These are phyloP conservation scores for Oasisia sp. DNA, from an alignment of 2,888 invertebrate genomes.

Conservation along the genomic window DNA sequence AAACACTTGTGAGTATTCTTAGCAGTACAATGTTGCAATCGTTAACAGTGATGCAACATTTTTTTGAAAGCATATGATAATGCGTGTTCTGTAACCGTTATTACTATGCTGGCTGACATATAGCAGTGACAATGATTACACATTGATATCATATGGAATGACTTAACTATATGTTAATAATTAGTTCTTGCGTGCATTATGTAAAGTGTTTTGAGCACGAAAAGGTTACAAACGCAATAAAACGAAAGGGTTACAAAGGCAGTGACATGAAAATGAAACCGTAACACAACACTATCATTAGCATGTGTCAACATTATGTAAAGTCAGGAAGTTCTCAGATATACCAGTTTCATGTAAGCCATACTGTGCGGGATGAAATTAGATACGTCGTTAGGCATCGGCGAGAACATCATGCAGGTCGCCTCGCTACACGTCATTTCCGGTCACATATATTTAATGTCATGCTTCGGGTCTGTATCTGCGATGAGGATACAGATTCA, in stretches of 20 bases:
- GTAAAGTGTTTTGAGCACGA: too few relatives aligned
- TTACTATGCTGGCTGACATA: neutral
- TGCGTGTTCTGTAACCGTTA: neutral
- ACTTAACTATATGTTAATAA: too few relatives aligned
- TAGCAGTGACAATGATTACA: neutral
- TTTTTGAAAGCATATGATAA: neutral
- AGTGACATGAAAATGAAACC: neutral
- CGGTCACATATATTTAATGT: neutral
- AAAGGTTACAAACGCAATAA: too few relatives aligned
- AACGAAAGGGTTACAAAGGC: too few relatives aligned
- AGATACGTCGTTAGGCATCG: neutral
- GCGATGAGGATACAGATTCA: neutral
- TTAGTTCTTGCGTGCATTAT: too few relatives aligned
- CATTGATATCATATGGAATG: too few relatives aligned
- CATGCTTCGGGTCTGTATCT: neutral
- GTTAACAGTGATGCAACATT: neutral
- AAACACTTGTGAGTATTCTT: neutral
- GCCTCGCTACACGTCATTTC: neutral
- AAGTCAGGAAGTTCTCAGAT: too few relatives aligned
- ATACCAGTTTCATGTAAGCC: neutral
- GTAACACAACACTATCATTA: neutral
- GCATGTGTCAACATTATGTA: neutral
- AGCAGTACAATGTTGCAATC: neutral
- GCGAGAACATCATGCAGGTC: neutral
- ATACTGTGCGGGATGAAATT: neutral